Conservation (phyloP, 2,797 vertebrate species). For the Phalloptychus januarius region DNA sequence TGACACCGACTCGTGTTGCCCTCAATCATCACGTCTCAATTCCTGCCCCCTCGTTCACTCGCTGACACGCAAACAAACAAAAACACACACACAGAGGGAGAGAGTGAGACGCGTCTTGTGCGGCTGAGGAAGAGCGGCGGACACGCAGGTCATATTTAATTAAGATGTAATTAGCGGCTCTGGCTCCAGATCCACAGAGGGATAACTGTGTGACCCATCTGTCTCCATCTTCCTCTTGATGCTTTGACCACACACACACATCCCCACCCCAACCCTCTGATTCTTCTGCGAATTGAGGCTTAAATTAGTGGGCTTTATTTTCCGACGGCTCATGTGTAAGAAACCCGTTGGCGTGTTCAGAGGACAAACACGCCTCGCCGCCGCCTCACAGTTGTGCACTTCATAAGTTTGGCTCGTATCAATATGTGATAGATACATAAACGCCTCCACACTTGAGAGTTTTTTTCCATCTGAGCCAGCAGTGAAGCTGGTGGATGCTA, state of each 20-base stretch:
- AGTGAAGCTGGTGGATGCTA: not conserved
- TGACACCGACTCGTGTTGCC: not conserved
- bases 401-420: not conserved
- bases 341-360: constrained; percentile 50
- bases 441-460: too few species aligned
- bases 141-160: constrained; percentile 73
- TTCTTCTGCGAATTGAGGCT: constrained; percentile 46
- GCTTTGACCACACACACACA: constrained; percentile 19
- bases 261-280: constrained; percentile 30
- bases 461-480: not conserved
- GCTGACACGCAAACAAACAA: constrained; percentile 12
- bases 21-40: constrained; percentile 5
- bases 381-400: constrained; percentile 25
- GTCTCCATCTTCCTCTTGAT: constrained; percentile 46
- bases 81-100: constrained; percentile 3
- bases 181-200: constrained; percentile 60
- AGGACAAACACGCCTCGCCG: constrained; percentile 42
- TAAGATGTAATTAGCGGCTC: constrained; percentile 73
- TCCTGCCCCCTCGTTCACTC: not conserved
- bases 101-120: constrained; percentile 12
- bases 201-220: constrained; percentile 68
- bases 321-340: constrained; percentile 54
- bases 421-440: not conserved
- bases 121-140: constrained; percentile 24
- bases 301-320: constrained; percentile 48